Conservation (phyloP, 2,113 vertebrate species). For the Eulemur rufifrons region DNA sequence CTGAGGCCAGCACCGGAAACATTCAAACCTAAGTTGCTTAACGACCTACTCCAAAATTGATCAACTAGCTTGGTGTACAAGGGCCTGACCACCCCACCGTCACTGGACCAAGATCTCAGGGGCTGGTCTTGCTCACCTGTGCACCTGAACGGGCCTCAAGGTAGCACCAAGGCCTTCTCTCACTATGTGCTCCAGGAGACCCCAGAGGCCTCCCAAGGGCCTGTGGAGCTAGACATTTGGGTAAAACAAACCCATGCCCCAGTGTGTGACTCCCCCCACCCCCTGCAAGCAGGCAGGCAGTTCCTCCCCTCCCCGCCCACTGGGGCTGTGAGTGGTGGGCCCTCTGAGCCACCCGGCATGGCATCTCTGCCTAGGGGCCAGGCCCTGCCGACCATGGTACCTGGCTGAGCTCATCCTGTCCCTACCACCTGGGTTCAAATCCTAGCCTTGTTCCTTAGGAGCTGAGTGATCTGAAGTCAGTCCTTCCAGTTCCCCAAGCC, state of each 20-base stretch:
- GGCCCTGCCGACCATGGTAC: background rate
- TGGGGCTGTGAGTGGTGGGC: background rate
- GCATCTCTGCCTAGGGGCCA: background rate
- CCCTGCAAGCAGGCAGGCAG: no score
- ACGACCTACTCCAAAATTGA: background rate
- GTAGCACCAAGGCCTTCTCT: background rate
- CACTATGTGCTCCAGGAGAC: background rate
- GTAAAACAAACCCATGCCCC: background rate
- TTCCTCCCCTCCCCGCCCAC: no score
- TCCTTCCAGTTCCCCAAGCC: no score
- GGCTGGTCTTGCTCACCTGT: background rate
- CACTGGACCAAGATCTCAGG: background rate
- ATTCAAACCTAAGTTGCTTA: background rate
- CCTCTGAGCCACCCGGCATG: background rate
- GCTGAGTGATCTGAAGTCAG: no score
- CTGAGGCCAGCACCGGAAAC: background rate
- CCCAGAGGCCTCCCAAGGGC: background rate
- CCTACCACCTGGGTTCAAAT: no score
- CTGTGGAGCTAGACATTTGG: background rate
- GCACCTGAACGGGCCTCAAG: background rate
- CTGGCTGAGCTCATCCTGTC: no score
- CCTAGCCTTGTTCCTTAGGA: no score
- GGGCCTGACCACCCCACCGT: no score
- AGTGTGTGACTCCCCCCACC: background rate
- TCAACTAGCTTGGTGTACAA: background rate